Conservation (phyloP, 2,888 invertebrate genomes). For the Tubulanus polymorphus region DNA sequence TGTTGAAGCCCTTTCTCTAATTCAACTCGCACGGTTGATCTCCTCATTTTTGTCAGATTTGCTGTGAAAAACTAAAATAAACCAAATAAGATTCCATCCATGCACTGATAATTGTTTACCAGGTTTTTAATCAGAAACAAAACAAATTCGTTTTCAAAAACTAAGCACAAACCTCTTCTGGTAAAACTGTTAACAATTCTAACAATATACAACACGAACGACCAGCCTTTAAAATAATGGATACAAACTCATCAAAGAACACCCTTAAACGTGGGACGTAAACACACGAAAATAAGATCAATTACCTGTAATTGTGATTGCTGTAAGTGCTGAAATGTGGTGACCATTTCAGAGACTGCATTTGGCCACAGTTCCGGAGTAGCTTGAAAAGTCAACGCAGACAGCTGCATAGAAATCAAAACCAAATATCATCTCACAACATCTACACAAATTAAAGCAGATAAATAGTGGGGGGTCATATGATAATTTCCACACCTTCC, state of each 20-base stretch:
- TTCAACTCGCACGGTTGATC: slow-evolving; percentile 34
- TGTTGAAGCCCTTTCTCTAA: slow-evolving; percentile 35
- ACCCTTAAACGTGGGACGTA: too few relatives aligned
- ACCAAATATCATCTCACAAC: too few relatives aligned
- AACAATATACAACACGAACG: slow-evolving; percentile 68
- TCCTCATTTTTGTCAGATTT: slow-evolving; percentile 34
- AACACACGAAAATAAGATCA: too few relatives aligned
- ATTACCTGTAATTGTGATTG: slow-evolving; percentile 60
- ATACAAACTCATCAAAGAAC: too few relatives aligned
- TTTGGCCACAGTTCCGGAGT: slow-evolving; percentile 60
- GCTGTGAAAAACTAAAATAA: slow-evolving; percentile 35
- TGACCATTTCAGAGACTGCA: slow-evolving; percentile 73
- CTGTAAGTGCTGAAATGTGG: slow-evolving; percentile 59
- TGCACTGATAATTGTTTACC: too few relatives aligned
- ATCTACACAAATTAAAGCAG: too few relatives aligned
- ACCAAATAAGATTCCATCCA: slow-evolving; percentile 5
- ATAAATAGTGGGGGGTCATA: too few relatives aligned
- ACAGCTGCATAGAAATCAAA: slow-evolving; percentile 62
- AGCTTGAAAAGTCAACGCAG: slow-evolving; percentile 75
- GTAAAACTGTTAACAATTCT: slow-evolving; percentile 79
- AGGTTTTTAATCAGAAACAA: too few relatives aligned
- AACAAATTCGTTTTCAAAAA: too few relatives aligned
- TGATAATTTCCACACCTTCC: too few relatives aligned
- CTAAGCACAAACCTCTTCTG: slow-evolving; percentile 81
- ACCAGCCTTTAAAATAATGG: slow-evolving; percentile 54